Base-by-base conservation (phyloP, 2,797 vertebrate genomes). In the Calcarius lapponicus region DNA sequence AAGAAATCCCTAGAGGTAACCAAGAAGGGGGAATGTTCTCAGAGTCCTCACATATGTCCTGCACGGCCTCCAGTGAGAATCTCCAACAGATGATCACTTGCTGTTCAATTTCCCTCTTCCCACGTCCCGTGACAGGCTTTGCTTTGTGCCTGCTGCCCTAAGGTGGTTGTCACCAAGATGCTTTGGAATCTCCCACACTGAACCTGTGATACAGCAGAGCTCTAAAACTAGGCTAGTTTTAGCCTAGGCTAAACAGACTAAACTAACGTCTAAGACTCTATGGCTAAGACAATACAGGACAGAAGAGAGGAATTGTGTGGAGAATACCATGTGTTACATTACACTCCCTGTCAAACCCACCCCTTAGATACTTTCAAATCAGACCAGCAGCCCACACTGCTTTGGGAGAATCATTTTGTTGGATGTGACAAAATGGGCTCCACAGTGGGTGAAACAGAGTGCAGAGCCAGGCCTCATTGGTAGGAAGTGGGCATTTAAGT, bases 391-490 rank as follows among this genome's bases (percentile, higher is more conserved):
- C 26, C 31, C 64, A 10, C 5, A 6, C 21, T 34, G 60, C 78
- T 62, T 26, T 26, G 42, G 60, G 25, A 16, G 28, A 75, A 53
- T 22, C 21, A 31, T 32, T 60, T 24, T 1, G 2, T 9, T 17
- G 72, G 71, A 29, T 7, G 43, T 8, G 7, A 50, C 34, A 6
- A 31, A 40, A 43, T 1, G 17, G 7, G 31, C 25, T 22, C 8
- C 6, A 19, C 1, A 2, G 66, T 4, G 4, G 1, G 6, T 13
- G 25, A 9, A 1, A 3, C 19, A n/a, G 64, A 29, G 31, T 1
- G 1, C 40, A 12, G 38, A 2, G 10, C 40, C 2, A 38, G 57
- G 53, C 60, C 13, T 4, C 6, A 4, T 54, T 24, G 18, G 53
- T 29, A 89, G 57, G n/a, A 85, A 80, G 28, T 0, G 4, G 21